Evolutionary conservation across 2,888 invertebrate species (phyloP), one percentile per base, ranked within the genome.

Genomic region (Sinelater perroti): DNA sequence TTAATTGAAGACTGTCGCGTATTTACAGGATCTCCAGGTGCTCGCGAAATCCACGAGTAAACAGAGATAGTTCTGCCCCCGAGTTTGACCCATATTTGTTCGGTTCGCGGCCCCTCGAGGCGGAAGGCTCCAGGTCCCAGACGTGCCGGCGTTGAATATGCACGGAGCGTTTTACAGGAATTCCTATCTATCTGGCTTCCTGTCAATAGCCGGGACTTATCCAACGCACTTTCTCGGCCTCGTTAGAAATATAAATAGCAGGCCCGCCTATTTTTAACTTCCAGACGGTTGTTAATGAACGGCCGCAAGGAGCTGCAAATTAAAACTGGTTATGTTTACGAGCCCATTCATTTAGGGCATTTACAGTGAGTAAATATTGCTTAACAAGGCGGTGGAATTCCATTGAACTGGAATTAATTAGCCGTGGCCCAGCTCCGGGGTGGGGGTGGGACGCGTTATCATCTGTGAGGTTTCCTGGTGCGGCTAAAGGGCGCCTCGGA

Each of bases 281-380:
- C 44, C 47, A 49, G 47, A 49, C 47, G 20, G n/a, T 11, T 24
- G 11, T 36, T 49, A 49, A 49, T 49, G 36, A 35, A 33, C 8
- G 30, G 11, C n/a, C 26, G 14, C 21, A 46, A 46, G 28, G 33
- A 49, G 10, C 26, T 35, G 47, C 47, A 35, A 49, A 49, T 49
- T 49, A 49, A 49, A 33, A 35, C 36, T 36, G 21, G 47, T 49
- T 49, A 36, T 49, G 36, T 49, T 49, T 49, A 49, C 47, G 47
- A 46, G 33, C 14, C 11, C 47, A 49, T 35, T 36, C 24, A 49
- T 49, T 45, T 13, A 46, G 21, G 46, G 1, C 10, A 33, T 20
- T 42, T 24, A 49, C 35, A 21, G 21, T 49, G 36, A 49, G 24
- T 24, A 49, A 47, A 49, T 14, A 35, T 49, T 36, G 14, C 24